These are phyloP conservation scores for Propithecus deckenii DNA, from an alignment of 2,797 vertebrate genomes.

Conservation along the genomic window DNA sequence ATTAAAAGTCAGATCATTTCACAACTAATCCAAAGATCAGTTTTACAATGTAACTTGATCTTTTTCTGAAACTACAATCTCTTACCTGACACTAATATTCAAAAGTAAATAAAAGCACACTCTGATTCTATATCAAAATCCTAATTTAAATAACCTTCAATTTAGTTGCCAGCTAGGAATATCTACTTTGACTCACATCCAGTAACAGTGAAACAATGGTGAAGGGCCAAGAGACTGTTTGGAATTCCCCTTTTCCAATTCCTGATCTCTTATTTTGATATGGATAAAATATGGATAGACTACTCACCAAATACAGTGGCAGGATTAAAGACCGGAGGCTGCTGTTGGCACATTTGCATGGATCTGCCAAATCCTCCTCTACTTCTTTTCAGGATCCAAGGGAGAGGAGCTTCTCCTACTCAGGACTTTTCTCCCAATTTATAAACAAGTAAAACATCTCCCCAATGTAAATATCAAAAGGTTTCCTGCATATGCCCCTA, in stretches of 20 bases:
- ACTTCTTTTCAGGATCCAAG: neutral
- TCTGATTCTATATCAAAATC: neutral
- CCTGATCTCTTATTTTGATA: neutral
- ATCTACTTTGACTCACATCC: neutral
- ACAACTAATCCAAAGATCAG: neutral
- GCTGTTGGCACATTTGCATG: rapidly evolving
- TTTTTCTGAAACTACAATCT: neutral
- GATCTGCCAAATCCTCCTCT: neutral
- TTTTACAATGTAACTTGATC: neutral
- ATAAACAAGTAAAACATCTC: neutral
- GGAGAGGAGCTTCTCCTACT: neutral
- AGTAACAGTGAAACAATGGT: neutral
- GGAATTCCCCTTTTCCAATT: neutral
- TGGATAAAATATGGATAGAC: neutral
- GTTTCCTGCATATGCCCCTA: neutral
- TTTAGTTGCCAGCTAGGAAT: neutral
- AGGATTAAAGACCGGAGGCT: neutral
- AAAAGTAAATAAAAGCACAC: neutral
- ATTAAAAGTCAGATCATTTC: neutral
- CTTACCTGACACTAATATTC: neutral
- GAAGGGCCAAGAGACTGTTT: neutral
- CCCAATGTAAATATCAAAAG: neutral
- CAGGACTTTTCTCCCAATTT: neutral
- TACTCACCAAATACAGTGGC: neutral
- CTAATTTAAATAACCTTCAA: neutral